phyloP scores from a whole-genome alignment of 2,797 vertebrate genomes.

The Alectoris magna region DNA sequence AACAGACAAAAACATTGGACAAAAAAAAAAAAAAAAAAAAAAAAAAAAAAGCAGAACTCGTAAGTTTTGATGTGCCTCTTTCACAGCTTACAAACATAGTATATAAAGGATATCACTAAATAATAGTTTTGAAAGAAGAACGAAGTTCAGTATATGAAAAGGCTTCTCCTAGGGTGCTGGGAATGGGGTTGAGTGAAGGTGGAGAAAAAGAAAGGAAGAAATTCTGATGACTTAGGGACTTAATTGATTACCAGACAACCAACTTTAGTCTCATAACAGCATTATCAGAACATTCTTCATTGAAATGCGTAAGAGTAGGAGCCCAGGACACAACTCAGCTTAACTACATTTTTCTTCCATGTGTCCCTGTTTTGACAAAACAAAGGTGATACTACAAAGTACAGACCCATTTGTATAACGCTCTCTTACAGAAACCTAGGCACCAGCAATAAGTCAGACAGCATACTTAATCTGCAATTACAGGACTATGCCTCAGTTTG shows the following conservation, averaged over 20 bases:
- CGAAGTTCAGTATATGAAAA: neutral
- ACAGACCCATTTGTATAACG: neutral
- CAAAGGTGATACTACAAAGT: neutral
- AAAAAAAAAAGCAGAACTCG: neutral
- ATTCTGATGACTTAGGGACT: neutral
- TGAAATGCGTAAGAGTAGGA: neutral
- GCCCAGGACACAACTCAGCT: fast-evolving
- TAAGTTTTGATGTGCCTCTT: neutral
- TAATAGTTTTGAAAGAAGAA: neutral
- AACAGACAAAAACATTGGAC: fast-evolving
- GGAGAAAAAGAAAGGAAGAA: neutral
- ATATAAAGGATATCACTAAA: neutral
- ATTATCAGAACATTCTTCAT: neutral
- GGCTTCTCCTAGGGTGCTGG: neutral
- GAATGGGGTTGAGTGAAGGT: neutral
- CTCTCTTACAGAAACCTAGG: neutral
- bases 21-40: neutral
- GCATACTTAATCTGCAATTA: neutral
- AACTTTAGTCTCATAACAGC: neutral
- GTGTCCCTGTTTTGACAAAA: neutral
- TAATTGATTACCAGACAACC: neutral
- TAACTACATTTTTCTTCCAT: neutral
- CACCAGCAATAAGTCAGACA: neutral
- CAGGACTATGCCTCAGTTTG: neutral
- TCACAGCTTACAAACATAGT: neutral